Evolutionary conservation across 53 echinoderm and acorn worm genomes (phyloP).

Genomic region (Holothuria leucospilota): DNA sequence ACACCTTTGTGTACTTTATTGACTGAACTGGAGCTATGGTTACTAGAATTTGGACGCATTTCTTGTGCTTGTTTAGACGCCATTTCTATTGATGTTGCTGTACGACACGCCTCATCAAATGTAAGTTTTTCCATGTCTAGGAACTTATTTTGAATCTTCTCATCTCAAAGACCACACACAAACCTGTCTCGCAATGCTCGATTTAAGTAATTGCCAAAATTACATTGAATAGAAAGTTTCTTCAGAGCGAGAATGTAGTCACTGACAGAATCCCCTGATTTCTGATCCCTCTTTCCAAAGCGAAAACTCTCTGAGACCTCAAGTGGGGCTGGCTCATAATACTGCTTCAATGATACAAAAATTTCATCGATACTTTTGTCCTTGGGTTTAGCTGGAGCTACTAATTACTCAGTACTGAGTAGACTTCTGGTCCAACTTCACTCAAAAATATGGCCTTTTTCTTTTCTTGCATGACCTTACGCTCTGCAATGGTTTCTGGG

Average conservation of each 20-base stretch:
- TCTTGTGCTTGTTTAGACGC: no score
- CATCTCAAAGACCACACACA: no score
- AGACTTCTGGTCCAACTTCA: conserved; percentile 37
- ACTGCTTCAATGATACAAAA: conserved; percentile 8
- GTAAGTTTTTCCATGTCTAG: conserved; percentile 43
- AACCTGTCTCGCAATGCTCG: conserved; percentile 47
- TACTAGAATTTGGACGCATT: no score
- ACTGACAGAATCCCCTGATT: conserved; percentile 16
- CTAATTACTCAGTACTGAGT: conserved; percentile 17
- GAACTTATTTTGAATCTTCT: conserved; percentile 42
- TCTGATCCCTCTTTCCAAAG: no score
- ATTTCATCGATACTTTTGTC: conserved; percentile 24
- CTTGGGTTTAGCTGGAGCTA: conserved; percentile 28
- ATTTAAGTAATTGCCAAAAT: conserved; percentile 49
- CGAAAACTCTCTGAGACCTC: conserved; percentile 48
- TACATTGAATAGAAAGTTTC: conserved; percentile 40
- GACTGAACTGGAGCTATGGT: neutral
- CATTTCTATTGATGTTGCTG: no score
- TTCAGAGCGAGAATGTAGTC: conserved; percentile 57
- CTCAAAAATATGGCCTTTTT: no score
- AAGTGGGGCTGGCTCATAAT: conserved; percentile 36
- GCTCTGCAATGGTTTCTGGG: conserved; percentile 3
- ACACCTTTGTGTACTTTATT: neutral
- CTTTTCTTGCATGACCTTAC: conserved; percentile 43
- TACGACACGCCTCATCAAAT: conserved; percentile 44